Conservation (phyloP, 2,797 vertebrate species). For the Mus spretus region DNA sequence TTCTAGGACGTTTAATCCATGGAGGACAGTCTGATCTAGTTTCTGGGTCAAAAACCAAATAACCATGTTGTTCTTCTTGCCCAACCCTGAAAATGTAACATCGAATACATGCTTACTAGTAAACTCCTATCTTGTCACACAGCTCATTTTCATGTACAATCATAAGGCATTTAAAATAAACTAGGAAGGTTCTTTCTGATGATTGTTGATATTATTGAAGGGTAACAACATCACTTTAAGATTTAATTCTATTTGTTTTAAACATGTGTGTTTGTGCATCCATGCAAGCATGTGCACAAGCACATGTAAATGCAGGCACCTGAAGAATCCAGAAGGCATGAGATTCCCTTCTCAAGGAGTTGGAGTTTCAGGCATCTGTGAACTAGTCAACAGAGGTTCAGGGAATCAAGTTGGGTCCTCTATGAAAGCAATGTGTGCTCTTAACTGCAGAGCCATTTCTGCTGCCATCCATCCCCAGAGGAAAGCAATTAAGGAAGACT, state of each 20-base stretch:
- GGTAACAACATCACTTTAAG: neutral
- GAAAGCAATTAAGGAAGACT: neutral
- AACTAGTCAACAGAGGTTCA: neutral
- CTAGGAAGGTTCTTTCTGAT: neutral
- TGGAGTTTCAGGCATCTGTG: no score
- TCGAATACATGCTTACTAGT: neutral
- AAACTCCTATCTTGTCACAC: neutral
- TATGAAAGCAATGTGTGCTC: no score
- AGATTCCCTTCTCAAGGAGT: neutral
- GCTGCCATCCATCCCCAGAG: neutral
- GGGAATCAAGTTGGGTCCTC: neutral
- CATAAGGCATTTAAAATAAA: constrained; percentile 17
- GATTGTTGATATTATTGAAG: neutral
- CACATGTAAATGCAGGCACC: neutral
- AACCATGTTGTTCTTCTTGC: neutral
- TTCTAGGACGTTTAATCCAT: constrained; percentile 2
- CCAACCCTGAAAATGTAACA: neutral
- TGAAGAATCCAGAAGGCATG: neutral
- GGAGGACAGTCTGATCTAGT: neutral
- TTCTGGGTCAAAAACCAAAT: neutral
- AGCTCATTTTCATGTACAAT: neutral
- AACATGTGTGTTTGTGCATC: neutral
- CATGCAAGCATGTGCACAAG: neutral
- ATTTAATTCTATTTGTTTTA: neutral
- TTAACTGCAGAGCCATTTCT: neutral